Conservation (phyloP, 2,113 vertebrate genomes). For the Platycercus adscitus region DNA sequence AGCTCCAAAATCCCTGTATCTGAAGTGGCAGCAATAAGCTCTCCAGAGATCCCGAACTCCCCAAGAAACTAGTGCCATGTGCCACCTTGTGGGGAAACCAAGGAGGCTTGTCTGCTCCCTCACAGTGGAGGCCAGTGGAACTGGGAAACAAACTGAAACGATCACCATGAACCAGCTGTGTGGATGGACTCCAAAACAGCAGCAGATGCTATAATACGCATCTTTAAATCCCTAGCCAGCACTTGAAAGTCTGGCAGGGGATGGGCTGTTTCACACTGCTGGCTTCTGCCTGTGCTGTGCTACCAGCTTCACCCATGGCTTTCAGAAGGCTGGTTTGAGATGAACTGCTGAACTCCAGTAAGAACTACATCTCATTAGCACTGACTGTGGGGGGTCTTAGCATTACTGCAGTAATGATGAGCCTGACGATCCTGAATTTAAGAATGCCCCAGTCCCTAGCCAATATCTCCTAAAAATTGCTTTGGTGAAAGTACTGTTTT, state of each 20-base stretch:
- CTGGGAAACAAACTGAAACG: background rate
- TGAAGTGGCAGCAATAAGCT: conserved; percentile 30
- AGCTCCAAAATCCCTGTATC: background rate
- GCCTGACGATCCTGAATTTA: background rate
- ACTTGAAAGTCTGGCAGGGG: background rate
- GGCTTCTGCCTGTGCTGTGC: background rate
- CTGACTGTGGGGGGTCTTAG: background rate
- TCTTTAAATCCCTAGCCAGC: background rate
- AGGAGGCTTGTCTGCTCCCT: background rate
- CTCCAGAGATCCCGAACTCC: background rate
- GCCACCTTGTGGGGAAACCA: conserved; percentile 69
- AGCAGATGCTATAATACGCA: background rate
- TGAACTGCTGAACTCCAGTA: background rate
- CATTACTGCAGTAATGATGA: background rate
- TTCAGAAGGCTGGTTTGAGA: background rate
- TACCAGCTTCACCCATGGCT: background rate
- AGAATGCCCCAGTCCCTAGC: background rate
- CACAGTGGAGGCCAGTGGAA: background rate
- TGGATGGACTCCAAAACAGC: background rate
- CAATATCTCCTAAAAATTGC: background rate
- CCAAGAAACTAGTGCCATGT: background rate
- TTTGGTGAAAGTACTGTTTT: background rate
- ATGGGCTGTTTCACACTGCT: background rate
- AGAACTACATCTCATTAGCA: background rate
- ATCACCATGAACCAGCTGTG: background rate